Evolutionary conservation across 2,888 invertebrate species (phyloP).

Genomic region (Neoaliturus tenellus): DNA sequence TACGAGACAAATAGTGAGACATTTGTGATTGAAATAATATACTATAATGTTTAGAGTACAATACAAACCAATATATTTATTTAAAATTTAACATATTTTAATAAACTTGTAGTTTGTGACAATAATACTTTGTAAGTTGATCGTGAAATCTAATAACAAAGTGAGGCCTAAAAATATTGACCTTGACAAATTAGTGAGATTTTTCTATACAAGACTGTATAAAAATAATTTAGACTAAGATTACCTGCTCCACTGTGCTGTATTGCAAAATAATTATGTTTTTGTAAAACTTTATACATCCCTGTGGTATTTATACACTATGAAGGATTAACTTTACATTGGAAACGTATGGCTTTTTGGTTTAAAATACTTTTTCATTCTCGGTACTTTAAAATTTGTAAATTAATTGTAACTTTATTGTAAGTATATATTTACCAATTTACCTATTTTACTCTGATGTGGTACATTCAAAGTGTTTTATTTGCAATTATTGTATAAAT

Average conservation of each 20-base stretch:
- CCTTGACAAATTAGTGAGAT: slow-evolving; percentile 42
- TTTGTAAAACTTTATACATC: not conserved
- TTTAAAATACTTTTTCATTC: too few species aligned
- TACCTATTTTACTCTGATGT: too few species aligned
- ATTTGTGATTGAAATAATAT: slow-evolving; percentile 3
- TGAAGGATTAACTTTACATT: slow-evolving; percentile 22
- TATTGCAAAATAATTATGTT: not conserved
- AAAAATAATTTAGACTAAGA: slow-evolving; percentile 20
- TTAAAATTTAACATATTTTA: slow-evolving; percentile 7
- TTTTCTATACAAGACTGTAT: slow-evolving; percentile 20
- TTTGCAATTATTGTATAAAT: not conserved
- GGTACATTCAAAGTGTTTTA: too few species aligned
- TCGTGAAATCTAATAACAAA: slow-evolving; percentile 5
- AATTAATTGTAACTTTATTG: too few species aligned
- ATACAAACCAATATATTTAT: not conserved
- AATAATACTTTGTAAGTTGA: slow-evolving; percentile 8
- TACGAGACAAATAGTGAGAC: slow-evolving; percentile 11
- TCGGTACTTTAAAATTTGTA: too few species aligned
- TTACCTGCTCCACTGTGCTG: not conserved
- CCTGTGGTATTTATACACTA: not conserved
- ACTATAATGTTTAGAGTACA: slow-evolving; percentile 17
- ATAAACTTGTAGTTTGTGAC: not conserved
- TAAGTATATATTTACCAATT: too few species aligned
- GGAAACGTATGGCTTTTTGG: too few species aligned
- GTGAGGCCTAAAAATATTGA: slow-evolving; percentile 29